Base-by-base conservation (phyloP, 2,888 invertebrate species). In the Neoaliturus tenellus region DNA sequence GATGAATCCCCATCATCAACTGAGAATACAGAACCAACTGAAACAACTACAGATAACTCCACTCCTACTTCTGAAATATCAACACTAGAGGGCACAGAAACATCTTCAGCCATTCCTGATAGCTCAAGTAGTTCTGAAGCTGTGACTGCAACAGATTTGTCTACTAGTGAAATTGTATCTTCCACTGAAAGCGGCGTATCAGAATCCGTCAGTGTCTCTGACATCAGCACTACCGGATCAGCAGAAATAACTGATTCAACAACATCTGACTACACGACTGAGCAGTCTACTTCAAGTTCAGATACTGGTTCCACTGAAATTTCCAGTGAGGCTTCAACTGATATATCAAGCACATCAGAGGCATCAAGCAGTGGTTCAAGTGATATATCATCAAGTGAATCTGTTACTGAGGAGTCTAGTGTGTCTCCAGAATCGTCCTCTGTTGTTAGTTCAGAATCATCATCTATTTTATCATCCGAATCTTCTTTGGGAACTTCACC, bases 401-500 rank as follows among this genome's bases (percentile, higher is more conserved):
- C 83, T 33, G 28, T 14, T 23, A 83, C n/a, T 82, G 73, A 5
- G 20, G 35, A 44, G 31, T 51, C 83, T 25, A 73, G 39, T 44
- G 23, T 39, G 28, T 78, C 75, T 6, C 35, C 83, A 23, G 78
- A 41, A 20, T 71, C 71, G 39, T 41, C 71, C 20, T 17, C 67
- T 31, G 67, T 23, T 17, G 67, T 17, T 17, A 31, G 31, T 67
- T n/a, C 31, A 28, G 67, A 28, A 31, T 58, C 82, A 8, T 48
- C 84, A 23, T 17, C 48, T 25, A 28, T 44, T 73, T 10, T n/a
- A 4, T 20, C 75, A n/a, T n/a, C 62, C 6, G 17, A 33, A n/a
- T 86, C 87, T 0, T 86, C 80, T n/a, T 69, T 83, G 41, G 84
- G 71, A 33, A 33, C 81, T 20, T 69, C 84, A 28, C 78, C 85